phyloP scores from a whole-genome alignment of 37 sponge, comb jelly and placozoan genomes.

The Chondrilla cf. caribensis region DNA sequence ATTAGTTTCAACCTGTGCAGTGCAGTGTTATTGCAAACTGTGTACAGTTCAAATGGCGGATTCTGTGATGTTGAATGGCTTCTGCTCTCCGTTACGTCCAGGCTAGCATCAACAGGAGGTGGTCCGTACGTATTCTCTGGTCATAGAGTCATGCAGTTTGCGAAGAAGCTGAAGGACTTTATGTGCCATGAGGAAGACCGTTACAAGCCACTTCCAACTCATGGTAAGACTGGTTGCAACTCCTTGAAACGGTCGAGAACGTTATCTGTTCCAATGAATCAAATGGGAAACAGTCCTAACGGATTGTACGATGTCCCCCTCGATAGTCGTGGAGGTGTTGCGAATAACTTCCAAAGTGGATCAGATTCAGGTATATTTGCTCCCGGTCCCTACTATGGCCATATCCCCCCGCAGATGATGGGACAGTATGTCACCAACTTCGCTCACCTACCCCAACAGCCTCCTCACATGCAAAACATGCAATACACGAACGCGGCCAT shows the following conservation, averaged over 20 bases:
- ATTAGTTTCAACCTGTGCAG: too few relatives aligned
- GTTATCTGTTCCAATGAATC: background rate
- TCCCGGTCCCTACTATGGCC: too few relatives aligned
- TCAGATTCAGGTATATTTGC: too few relatives aligned
- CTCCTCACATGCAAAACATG: background rate
- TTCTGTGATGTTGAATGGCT: too few relatives aligned
- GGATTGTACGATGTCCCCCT: background rate
- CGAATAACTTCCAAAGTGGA: too few relatives aligned
- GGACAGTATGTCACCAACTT: background rate
- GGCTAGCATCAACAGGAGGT: background rate
- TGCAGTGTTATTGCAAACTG: too few relatives aligned
- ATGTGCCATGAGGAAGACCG: slow-evolving; percentile 18
- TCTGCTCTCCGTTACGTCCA: background rate
- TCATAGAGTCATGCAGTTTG: background rate
- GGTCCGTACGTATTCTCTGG: slow-evolving; percentile 15
- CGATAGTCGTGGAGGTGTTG: background rate
- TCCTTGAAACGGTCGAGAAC: background rate
- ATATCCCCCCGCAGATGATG: too few relatives aligned
- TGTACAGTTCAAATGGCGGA: too few relatives aligned
- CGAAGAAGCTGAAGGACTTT: slow-evolving; percentile 5
- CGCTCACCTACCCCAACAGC: background rate
- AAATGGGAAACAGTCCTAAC: background rate
- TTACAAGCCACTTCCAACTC: background rate
- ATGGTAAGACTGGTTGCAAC: background rate
- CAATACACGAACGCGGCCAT: background rate